Base-by-base conservation (phyloP, 1,140 invertebrate species). In the Trichonephila inaurata region DNA sequence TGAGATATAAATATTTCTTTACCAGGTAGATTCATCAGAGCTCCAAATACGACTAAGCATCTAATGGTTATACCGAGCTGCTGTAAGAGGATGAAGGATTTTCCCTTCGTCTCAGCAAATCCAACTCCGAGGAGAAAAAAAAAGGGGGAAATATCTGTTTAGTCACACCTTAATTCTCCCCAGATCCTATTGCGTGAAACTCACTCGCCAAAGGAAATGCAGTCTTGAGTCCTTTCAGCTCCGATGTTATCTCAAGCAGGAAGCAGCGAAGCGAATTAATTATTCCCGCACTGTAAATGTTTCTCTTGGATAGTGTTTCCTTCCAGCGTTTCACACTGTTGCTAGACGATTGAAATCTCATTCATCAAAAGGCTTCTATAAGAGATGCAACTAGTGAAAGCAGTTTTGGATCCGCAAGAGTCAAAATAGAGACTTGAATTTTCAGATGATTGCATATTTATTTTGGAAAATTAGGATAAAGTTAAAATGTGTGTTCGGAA, bases 201-300 rank as follows among this genome's bases (percentile, higher is more conserved):
- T 33, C 72, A 40, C 72, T 77, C 72, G 33, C 72, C 24, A 40
- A 77, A 77, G 72, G 72, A 77, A 77, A 77, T 77, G 72, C 33
- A 40, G 16, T 77, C 16, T 33, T 16, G 51, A 51, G 51, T 51
- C 51, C 51, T 51, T 51, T 51, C 72, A 77, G 82, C 24, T 58
- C 12, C 10, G 82, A 85, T 85, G 82, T 44, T 85, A 85, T 85
- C 82, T 51, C 21, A 85, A 85, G 58, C 82, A 51, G 82, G 82
- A 85, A 85, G 82, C 82, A 85, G 82, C 82, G 82, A 24, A 85
- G 58, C 82, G 82, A 85, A 85, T 85, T n/a, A 60, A 85, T 85
- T 85, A 85, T 60, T 85, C 58, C 44, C 44, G 82, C 72, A 33
- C 33, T 33, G 72, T 77, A 77, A 77, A 77, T 77, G 72, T 77